phyloP scores from a whole-genome alignment of 1,140 invertebrate genomes.

The Magallana ariakensis region DNA sequence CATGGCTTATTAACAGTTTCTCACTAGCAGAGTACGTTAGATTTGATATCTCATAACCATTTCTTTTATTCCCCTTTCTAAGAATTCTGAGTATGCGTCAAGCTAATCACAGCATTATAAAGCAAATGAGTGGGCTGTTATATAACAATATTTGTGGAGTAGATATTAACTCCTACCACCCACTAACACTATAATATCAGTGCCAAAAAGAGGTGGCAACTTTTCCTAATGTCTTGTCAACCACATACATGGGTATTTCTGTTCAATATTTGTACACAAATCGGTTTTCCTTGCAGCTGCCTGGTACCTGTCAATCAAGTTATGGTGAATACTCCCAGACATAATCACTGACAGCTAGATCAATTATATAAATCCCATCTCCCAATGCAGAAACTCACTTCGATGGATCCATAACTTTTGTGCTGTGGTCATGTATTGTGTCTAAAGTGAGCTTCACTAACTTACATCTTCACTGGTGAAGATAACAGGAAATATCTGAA shows the following conservation, averaged over 20 bases:
- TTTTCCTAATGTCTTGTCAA: not conserved
- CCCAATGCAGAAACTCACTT: not conserved
- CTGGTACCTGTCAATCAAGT: slow-evolving; percentile 1
- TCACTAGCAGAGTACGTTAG: too few species aligned
- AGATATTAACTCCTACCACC: not conserved
- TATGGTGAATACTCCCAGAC: not conserved
- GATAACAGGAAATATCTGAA: too few species aligned
- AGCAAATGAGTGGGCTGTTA: too few species aligned
- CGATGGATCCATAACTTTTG: not conserved
- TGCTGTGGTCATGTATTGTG: not conserved
- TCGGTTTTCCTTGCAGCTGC: too few species aligned
- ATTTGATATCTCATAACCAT: too few species aligned
- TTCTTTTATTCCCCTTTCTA: too few species aligned
- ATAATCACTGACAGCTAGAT: not conserved
- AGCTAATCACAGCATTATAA: too few species aligned
- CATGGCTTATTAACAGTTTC: too few species aligned
- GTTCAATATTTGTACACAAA: not conserved
- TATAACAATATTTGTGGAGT: too few species aligned
- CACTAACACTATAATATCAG: not conserved
- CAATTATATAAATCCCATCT: slow-evolving; percentile 16
- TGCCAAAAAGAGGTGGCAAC: slow-evolving; percentile 8
- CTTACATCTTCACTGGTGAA: not conserved
- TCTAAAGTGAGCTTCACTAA: not conserved
- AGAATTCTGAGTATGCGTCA: too few species aligned
- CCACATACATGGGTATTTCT: not conserved